A percentile compares a stretch with the other conserved stretches of the same genome.
These are phyloP conservation scores for Monochamus alternatus DNA, from an alignment of 2,888 invertebrate species.

Conservation along the genomic window DNA sequence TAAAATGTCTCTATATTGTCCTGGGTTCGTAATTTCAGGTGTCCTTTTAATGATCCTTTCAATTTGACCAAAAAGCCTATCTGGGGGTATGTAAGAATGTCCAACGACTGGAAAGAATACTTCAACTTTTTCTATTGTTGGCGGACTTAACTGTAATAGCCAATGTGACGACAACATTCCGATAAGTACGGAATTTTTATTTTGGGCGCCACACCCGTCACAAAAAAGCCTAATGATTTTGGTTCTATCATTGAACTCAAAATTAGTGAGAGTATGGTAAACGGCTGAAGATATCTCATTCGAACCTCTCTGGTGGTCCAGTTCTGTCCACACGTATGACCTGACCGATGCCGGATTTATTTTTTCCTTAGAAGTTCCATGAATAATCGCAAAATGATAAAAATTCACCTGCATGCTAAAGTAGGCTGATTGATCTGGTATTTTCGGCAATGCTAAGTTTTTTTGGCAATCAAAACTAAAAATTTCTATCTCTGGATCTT, in stretches of 20 bases:
- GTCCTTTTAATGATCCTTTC: too few relatives aligned
- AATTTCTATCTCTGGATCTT: slow-evolving; percentile 39
- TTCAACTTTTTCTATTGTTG: too few relatives aligned
- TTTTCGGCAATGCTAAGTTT: too few relatives aligned
- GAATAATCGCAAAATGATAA: slow-evolving; percentile 44
- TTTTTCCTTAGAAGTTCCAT: slow-evolving; percentile 29
- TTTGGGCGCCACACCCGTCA: slow-evolving; percentile 40
- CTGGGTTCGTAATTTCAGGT: too few relatives aligned
- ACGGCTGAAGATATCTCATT: slow-evolving; percentile 38
- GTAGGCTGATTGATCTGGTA: slow-evolving; percentile 41
- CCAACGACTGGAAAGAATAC: too few relatives aligned
- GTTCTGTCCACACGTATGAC: slow-evolving; percentile 37
- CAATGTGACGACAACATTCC: slow-evolving; percentile 26
- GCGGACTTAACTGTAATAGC: slow-evolving; percentile 18
- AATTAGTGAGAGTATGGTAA: slow-evolving; percentile 35
- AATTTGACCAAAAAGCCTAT: too few relatives aligned
- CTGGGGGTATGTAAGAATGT: slow-evolving; percentile 41
- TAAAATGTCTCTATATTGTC: too few relatives aligned
- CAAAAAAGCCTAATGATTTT: slow-evolving; percentile 36
- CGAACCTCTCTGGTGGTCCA: slow-evolving; percentile 32
- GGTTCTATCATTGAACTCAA: slow-evolving; percentile 15
- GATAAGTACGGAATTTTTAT: slow-evolving; percentile 38
- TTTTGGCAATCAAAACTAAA: too few relatives aligned
- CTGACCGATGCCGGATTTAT: slow-evolving; percentile 31
- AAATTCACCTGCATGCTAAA: slow-evolving; percentile 40